Evolutionary conservation across 2,888 invertebrate species (phyloP), one percentile per base, ranked within the genome.

Genomic region (Callyntrura guangdongensis): DNA sequence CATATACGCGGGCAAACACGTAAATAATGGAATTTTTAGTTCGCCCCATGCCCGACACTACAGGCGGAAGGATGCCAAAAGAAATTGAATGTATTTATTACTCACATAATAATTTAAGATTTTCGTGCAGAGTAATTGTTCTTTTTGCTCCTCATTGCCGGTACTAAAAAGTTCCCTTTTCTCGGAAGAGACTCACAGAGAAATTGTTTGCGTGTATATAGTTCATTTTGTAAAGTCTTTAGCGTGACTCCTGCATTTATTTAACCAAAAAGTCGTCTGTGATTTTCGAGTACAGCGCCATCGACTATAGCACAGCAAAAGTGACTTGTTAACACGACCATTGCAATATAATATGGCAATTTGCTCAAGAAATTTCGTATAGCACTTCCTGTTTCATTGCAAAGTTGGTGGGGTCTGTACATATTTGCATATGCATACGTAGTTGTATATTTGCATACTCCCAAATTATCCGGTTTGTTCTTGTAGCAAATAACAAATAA

Each of bases 381-480:
- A 36, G 36, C 36, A 6, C 6, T 36, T 36, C n/a, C 36, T 36
- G 36, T 36, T 36, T 36, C 36, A 36, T 36, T 36, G 36, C 36
- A 36, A 36, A 36, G 36, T 4, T 36, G 36, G 36, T 36, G 2
- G 2, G 6, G 3, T 36, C 6, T 36, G 36, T 36, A 36, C 6
- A 4, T 36, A 53, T 49, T 77, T 25, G n/a, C 53, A n/a, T n/a
- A n/a, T n/a, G n/a, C n/a, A n/a, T n/a, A n/a, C n/a, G n/a, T n/a
- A n/a, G n/a, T n/a, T n/a, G n/a, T n/a, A n/a, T 22, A 20, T 83
- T 17, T 69, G 67, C 11, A 69, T 85, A 53, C 56, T 85, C 25
- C n/a, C 72, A 85, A 83, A 83, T 85, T 74, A 61, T 61, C 59
- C 67, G n/a, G 67, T 49, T 22, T 47, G 20, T n/a, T 49, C 47